phyloP scores from a whole-genome alignment of 2,797 vertebrate species.

The Schizopygopsis pylzovi region DNA sequence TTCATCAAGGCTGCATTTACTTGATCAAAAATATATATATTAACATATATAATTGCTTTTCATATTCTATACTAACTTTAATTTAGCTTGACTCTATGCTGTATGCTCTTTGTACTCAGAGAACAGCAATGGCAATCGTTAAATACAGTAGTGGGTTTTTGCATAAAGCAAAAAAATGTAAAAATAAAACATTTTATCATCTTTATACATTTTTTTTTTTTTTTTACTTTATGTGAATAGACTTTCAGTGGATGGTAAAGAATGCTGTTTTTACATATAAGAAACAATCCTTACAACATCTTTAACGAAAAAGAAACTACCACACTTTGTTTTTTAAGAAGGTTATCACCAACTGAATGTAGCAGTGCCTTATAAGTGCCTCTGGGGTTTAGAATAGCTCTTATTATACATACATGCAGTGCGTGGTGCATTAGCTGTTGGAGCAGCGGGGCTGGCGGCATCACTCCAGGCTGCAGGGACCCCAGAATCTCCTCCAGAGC shows the following conservation, averaged over 20 bases:
- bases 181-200: neutral
- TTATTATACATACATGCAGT: slow-evolving; percentile 80
- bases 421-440: slow-evolving; percentile 83
- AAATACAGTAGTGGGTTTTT: neutral
- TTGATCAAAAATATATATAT: neutral
- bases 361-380: neutral
- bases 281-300: neutral
- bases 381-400: slow-evolving; percentile 5
- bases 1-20: neutral
- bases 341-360: neutral
- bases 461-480: slow-evolving; percentile 73
- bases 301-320: neutral
- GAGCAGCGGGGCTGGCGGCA: slow-evolving; percentile 83
- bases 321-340: slow-evolving; percentile 1
- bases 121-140: neutral
- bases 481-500: slow-evolving; percentile 78
- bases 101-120: neutral
- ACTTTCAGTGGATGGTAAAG: too few relatives aligned
- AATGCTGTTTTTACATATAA: neutral
- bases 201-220: too few relatives aligned
- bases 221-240: neutral
- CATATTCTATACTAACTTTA: neutral
- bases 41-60: neutral
- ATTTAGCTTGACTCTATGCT: neutral
- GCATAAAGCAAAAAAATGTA: neutral